phyloP scores from a whole-genome alignment of 2,888 invertebrate genomes.

The Shargacucullia verbasci region DNA sequence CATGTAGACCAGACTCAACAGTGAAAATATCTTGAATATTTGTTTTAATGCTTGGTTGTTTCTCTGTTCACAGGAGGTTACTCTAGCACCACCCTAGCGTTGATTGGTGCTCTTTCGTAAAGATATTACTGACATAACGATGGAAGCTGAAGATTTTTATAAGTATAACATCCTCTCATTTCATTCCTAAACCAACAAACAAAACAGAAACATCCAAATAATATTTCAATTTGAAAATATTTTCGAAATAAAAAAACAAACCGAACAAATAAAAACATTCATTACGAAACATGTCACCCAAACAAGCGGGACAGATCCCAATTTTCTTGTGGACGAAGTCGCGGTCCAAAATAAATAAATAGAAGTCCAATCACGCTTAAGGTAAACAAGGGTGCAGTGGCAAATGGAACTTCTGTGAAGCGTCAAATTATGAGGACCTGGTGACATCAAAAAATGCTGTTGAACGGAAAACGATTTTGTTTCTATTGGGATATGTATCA shows the following conservation, averaged over 20 bases:
- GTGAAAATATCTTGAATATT: too few species aligned
- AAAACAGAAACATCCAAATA: constrained; percentile 1
- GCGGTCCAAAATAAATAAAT: constrained; percentile 60
- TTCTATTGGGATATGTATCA: constrained; percentile 1
- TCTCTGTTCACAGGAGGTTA: too few species aligned
- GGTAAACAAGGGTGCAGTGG: constrained; percentile 56
- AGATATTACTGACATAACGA: too few species aligned
- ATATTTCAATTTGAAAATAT: constrained; percentile 22
- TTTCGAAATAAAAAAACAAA: constrained; percentile 10
- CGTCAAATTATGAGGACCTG: constrained; percentile 51
- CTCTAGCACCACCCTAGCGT: too few species aligned
- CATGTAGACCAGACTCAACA: too few species aligned
- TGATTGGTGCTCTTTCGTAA: too few species aligned
- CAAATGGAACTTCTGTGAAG: constrained; percentile 51
- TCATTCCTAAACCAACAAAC: neutral
- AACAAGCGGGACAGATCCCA: constrained; percentile 53
- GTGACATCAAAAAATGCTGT: constrained; percentile 34
- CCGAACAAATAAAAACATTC: constrained; percentile 56
- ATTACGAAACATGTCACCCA: constrained; percentile 58
- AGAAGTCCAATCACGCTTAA: constrained; percentile 57
- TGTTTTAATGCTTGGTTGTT: too few species aligned
- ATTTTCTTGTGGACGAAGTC: constrained; percentile 57
- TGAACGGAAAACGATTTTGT: constrained; percentile 14
- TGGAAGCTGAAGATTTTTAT: too few species aligned
- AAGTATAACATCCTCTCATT: too few species aligned